Evolutionary conservation across 1,140 invertebrate species (phyloP), one percentile per base, ranked within the genome.

Genomic region (Neomicropteryx cornuta): DNA sequence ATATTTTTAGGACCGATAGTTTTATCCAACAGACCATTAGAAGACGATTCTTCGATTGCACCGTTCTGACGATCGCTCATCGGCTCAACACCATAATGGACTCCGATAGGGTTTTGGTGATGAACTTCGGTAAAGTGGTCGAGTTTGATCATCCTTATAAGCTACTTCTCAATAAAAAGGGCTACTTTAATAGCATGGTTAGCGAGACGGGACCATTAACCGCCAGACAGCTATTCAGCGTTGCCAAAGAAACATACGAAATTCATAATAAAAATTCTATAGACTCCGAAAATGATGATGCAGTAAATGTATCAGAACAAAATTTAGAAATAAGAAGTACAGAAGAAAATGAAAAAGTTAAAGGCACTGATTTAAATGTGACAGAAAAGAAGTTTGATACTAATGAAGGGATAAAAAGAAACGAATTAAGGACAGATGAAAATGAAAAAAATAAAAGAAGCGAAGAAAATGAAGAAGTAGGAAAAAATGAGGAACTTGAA

Each of bases 41-140:
- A 5, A 68, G 66, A 35, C 74, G 76, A 49, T 81, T 81, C 49
- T 56, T 56, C 8, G 62, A 74, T 13, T 81, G 77, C 50, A 89
- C 85, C 0, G 81, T 88, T n/a, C 56, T 89, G 2, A 85, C 85
- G 0, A 84, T 89, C 29, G 86, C 85, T 16, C 85, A 90, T 66
- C 69, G 87, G 11, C 55, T 90, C 13, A 72, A 88, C 52, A 79
- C 77, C 0, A 70, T 79, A 2, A 77, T 78, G 47, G 76, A 80
- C 50, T 74, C 76, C 20, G 82, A 87, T 56, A 72, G 76, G 39
- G 71, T 84, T 5, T 49, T 86, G 39, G 81, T 85, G 2, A 68
- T 87, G 62, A 74, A 81, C 47, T 69, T 66, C 3, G 77, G 77
- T 18, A 50, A 56, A 40, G 62, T 76, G 35, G 60, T 70, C 5